These are phyloP conservation scores for Siderastrea radians DNA, from an alignment of 92 coral and sea anemone species.

Conservation along the genomic window DNA sequence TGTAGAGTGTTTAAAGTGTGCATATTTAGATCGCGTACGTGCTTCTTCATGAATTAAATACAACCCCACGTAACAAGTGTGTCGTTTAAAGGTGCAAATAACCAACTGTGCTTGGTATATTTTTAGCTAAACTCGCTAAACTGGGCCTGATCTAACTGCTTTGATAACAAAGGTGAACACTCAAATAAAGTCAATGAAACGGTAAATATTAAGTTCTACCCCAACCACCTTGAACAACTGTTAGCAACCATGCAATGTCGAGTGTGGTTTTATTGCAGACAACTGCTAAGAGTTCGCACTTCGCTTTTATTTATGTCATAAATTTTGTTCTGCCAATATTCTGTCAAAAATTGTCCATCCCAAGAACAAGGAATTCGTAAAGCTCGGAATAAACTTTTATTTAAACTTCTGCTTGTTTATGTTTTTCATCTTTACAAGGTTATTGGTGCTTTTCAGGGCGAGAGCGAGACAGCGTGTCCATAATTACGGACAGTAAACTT, in stretches of 20 bases:
- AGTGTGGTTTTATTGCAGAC: background rate
- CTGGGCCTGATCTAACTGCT: background rate
- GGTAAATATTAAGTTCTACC: slow-evolving; percentile 38
- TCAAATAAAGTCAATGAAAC: slow-evolving; percentile 41
- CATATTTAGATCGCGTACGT: background rate
- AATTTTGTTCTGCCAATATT: background rate
- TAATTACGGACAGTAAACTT: slow-evolving; percentile 28
- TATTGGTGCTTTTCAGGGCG: slow-evolving; percentile 4
- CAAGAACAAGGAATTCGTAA: background rate
- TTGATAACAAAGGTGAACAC: slow-evolving; percentile 38
- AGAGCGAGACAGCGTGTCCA: slow-evolving; percentile 12
- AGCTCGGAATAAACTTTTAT: background rate
- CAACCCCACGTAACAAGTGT: background rate
- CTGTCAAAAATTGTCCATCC: background rate
- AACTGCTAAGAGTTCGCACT: background rate
- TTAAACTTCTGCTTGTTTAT: slow-evolving; percentile 30
- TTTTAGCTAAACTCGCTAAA: background rate
- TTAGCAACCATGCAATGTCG: background rate
- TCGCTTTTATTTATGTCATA: background rate
- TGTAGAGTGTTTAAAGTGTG: background rate
- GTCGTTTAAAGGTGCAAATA: background rate
- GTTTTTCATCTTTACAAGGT: slow-evolving; percentile 28
- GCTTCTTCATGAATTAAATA: background rate
- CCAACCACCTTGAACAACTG: slow-evolving; percentile 19
- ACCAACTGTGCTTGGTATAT: background rate